phyloP scores from a whole-genome alignment of 2,113 vertebrate genomes.

The Amazona vittata region DNA sequence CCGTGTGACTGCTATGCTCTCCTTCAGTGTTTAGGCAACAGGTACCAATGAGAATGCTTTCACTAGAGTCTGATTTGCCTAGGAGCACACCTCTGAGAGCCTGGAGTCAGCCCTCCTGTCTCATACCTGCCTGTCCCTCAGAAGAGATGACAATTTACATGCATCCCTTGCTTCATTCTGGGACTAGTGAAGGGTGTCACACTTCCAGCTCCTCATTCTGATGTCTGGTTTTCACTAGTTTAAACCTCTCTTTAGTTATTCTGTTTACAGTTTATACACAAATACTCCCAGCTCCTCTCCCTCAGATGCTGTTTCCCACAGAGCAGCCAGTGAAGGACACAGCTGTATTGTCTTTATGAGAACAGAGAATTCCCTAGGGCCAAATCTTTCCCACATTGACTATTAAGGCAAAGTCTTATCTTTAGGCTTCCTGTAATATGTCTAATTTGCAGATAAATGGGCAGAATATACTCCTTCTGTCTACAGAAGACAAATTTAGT shows the following conservation, averaged over 20 bases:
- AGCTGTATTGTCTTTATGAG: conserved; percentile 39
- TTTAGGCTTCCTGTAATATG: background rate
- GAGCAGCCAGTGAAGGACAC: background rate
- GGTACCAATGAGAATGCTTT: background rate
- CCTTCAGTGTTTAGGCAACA: background rate
- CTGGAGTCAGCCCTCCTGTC: background rate
- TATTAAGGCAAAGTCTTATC: background rate
- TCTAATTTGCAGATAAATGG: background rate
- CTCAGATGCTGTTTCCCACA: conserved; percentile 7
- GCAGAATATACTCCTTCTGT: background rate
- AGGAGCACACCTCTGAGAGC: background rate
- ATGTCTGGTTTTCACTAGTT: background rate
- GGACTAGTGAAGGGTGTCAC: accelerated
- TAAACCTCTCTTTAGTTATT: background rate
- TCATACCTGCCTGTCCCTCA: no score
- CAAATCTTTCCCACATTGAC: background rate
- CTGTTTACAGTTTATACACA: background rate
- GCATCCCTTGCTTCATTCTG: background rate
- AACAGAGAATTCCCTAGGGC: background rate
- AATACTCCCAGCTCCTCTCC: background rate
- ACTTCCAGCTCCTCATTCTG: background rate
- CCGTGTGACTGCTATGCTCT: background rate
- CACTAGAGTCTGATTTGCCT: background rate
- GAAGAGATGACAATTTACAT: background rate
- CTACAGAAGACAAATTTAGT: background rate